phyloP scores from a whole-genome alignment of 2,113 vertebrate genomes.

The Orcinus orca region DNA sequence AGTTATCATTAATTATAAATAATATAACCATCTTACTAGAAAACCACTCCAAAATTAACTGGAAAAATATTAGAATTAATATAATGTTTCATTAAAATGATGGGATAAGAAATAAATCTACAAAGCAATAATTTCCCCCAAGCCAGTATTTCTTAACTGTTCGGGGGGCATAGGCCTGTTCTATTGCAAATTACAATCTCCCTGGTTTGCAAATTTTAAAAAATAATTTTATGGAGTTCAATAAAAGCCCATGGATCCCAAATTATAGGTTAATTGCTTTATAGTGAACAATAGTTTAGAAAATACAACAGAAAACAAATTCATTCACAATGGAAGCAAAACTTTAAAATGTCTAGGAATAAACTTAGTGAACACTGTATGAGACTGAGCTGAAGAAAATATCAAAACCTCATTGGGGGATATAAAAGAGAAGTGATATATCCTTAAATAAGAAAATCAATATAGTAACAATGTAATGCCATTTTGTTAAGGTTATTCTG shows the following conservation, averaged over 20 bases:
- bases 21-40: not conserved
- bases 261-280: not conserved
- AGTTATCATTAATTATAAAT: not conserved
- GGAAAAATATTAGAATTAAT: not conserved
- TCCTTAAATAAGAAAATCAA: not conserved
- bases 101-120: not conserved
- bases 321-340: not conserved
- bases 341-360: not conserved
- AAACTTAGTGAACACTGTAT: not conserved
- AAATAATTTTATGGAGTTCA: not conserved
- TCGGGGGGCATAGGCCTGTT: not conserved
- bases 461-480: not conserved
- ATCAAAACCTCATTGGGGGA: not conserved
- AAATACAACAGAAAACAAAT: not conserved
- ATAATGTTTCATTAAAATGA: not conserved
- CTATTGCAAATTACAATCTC: not conserved
- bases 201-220: not conserved
- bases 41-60: conserved; percentile 17
- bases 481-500: not conserved
- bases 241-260: not conserved
- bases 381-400: not conserved
- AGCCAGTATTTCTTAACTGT: not conserved
- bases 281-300: not conserved
- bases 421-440: not conserved
- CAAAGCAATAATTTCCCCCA: not conserved